phyloP scores from a whole-genome alignment of 92 coral and sea anemone species.

The Hydrozoanthus gracilis region DNA sequence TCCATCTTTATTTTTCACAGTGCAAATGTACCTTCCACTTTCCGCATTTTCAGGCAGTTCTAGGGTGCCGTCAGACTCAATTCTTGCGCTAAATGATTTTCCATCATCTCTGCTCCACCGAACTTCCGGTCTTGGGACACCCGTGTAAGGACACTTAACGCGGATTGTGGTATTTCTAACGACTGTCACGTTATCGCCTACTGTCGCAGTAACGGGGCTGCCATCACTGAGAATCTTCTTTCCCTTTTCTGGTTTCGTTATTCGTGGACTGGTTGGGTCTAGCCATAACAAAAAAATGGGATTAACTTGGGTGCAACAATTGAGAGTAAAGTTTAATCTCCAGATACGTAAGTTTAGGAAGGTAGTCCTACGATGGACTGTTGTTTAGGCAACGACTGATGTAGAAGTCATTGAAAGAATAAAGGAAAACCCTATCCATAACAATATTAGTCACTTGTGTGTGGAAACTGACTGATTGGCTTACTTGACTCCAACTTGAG shows the following conservation, averaged over 20 bases:
- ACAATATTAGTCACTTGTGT: too few species aligned
- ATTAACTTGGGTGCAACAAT: too few species aligned
- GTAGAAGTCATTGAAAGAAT: too few species aligned
- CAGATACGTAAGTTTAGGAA: too few species aligned
- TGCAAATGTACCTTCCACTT: slow-evolving; percentile 34
- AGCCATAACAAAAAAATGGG: not conserved
- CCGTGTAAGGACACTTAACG: slow-evolving; percentile 23
- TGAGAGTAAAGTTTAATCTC: too few species aligned
- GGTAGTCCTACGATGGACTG: too few species aligned
- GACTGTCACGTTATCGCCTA: slow-evolving; percentile 42
- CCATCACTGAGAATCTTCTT: slow-evolving; percentile 23
- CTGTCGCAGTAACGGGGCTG: slow-evolving; percentile 22
- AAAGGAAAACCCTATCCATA: too few species aligned
- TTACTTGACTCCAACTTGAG: too few species aligned
- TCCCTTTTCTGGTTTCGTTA: slow-evolving; percentile 6
- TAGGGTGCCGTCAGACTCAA: slow-evolving; percentile 3
- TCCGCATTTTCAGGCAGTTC: not conserved
- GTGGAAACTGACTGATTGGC: too few species aligned
- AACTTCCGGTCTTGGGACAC: slow-evolving; percentile 23
- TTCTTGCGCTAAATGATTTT: slow-evolving; percentile 25
- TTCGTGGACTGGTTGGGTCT: slow-evolving; percentile 28
- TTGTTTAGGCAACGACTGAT: too few species aligned
- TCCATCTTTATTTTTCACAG: slow-evolving; percentile 35
- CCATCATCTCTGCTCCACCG: slow-evolving; percentile 33
- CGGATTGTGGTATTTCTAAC: slow-evolving; percentile 30